A percentile compares a stretch with the other conserved stretches of the same genome.
phyloP scores from a whole-genome alignment of 2,113 vertebrate species.

The Nesoenas mayeri region DNA sequence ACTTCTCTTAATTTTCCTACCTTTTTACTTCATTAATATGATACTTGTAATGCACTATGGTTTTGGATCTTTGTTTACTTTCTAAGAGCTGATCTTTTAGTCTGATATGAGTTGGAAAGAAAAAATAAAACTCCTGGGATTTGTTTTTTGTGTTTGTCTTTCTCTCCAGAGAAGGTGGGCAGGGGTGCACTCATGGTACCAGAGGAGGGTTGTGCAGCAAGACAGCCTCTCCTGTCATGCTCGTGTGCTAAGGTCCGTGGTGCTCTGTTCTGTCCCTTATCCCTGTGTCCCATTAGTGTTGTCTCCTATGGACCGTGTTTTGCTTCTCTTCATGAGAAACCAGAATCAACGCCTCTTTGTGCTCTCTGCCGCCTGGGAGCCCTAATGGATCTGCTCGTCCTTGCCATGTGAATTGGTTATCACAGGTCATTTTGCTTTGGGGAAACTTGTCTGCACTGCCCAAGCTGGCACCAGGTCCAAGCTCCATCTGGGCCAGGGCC shows the following conservation, averaged over 20 bases:
- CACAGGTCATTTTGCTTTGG: neutral
- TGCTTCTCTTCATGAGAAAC: neutral
- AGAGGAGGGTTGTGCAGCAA: neutral
- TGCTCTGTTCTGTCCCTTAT: neutral
- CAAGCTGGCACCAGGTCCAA: neutral
- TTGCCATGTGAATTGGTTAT: neutral
- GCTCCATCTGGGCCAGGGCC: neutral
- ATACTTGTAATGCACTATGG: neutral
- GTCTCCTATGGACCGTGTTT: neutral
- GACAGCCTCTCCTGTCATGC: neutral
- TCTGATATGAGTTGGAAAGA: neutral
- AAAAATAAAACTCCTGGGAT: neutral
- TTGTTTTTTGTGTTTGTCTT: neutral
- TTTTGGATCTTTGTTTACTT: neutral
- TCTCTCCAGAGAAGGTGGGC: neutral
- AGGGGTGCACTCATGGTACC: neutral
- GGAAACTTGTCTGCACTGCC: fast-evolving
- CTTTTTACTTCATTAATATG: neutral
- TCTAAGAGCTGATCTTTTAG: neutral
- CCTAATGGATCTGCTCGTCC: neutral
- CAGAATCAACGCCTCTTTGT: neutral
- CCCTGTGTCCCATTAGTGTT: too few relatives aligned
- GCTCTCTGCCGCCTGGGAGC: neutral
- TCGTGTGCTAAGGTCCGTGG: fast-evolving
- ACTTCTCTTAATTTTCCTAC: neutral